Evolutionary conservation across 2,888 invertebrate genomes (phyloP).

Genomic region (Patella caerulea): DNA sequence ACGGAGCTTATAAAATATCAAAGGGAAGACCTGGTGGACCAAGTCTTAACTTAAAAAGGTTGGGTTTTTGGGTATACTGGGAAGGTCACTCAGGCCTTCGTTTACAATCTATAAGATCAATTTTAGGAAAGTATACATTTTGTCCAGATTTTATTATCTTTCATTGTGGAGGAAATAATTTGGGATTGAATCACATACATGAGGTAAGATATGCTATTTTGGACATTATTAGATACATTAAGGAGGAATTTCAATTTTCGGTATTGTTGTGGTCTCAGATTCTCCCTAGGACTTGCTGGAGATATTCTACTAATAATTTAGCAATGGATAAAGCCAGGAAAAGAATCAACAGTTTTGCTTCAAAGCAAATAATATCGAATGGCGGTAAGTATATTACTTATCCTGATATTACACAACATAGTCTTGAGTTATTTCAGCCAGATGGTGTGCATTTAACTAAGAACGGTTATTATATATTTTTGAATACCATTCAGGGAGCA

Average conservation of each 20-base stretch:
- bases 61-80: not conserved
- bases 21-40: not conserved
- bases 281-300: not conserved
- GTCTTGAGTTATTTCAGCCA: no score
- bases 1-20: no score
- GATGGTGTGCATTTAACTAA: no score
- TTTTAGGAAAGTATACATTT: not conserved
- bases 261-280: not conserved
- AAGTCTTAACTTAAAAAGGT: not conserved
- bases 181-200: not conserved
- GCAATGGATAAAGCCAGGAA: not conserved
- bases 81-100: not conserved
- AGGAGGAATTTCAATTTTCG: not conserved
- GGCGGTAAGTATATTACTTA: not conserved
- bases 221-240: not conserved
- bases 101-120: no score
- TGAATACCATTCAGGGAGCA: no score
- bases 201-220: not conserved
- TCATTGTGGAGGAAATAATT: slow-evolving; percentile 1
- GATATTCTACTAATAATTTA: slow-evolving; percentile 1
- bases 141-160: not conserved
- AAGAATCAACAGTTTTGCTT: not conserved
- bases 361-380: not conserved
- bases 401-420: no score
- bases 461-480: no score